Evolutionary conservation across 1,140 invertebrate genomes (phyloP).

Genomic region (Calosoma granatense): DNA sequence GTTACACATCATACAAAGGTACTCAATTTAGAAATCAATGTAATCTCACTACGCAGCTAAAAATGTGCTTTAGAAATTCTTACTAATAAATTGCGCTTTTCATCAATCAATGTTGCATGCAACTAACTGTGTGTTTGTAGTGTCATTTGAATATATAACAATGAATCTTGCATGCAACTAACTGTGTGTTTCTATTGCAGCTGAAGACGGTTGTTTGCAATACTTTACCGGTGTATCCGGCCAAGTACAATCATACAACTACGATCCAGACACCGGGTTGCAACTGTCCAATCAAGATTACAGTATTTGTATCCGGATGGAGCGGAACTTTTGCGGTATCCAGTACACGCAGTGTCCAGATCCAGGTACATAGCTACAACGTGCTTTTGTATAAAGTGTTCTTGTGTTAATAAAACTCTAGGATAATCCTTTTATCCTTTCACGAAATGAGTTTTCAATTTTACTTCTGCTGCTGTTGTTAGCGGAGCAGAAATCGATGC

Average conservation of each 20-base stretch:
- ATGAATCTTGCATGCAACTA: too few species aligned
- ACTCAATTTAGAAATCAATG: constrained; percentile 12
- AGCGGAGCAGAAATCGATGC: too few species aligned
- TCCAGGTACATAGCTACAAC: too few species aligned
- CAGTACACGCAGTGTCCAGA: constrained; percentile 68
- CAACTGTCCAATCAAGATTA: constrained; percentile 85
- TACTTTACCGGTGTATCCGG: constrained; percentile 73
- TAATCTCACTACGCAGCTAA: neutral
- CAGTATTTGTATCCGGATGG: constrained; percentile 72
- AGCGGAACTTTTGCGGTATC: constrained; percentile 80
- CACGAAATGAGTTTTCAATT: too few species aligned
- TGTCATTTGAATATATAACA: too few species aligned
- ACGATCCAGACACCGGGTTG: constrained; percentile 58
- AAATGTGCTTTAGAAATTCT: too few species aligned
- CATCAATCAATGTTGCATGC: too few species aligned
- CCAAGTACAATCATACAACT: constrained; percentile 73
- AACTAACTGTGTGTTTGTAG: constrained; percentile 1
- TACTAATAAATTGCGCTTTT: too few species aligned
- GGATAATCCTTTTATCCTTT: constrained; percentile 9
- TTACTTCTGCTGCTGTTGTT: too few species aligned
- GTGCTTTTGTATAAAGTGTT: too few species aligned
- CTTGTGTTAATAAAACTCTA: neutral
- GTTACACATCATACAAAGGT: constrained; percentile 61
- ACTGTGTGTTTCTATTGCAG: too few species aligned
- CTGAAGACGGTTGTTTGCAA: constrained; percentile 76